Evolutionary conservation across 2,113 vertebrate species (phyloP).

Genomic region (Onychorhynchus coronatus): DNA sequence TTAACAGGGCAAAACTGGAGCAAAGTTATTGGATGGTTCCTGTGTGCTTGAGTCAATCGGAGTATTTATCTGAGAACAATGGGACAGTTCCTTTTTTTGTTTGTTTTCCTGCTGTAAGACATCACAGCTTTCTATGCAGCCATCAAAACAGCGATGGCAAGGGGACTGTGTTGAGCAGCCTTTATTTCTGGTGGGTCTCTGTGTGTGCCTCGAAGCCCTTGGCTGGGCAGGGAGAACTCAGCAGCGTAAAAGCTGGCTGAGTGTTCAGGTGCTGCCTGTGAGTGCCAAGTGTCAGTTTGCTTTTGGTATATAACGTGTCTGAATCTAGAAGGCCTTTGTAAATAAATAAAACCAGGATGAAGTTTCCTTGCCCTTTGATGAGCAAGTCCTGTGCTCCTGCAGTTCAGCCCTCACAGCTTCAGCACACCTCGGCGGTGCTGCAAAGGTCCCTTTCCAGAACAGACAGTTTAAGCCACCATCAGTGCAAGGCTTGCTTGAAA

Average conservation of each 20-base stretch:
- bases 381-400: neutral
- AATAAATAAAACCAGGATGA: constrained; percentile 30
- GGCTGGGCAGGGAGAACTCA: neutral
- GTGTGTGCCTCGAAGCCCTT: neutral
- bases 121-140: neutral
- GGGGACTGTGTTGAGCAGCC: neutral
- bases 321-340: neutral
- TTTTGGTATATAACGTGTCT: neutral
- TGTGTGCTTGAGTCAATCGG: neutral
- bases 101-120: neutral
- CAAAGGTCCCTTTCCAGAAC: neutral
- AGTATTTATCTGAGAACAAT: neutral
- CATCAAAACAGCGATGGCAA: neutral
- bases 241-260: neutral
- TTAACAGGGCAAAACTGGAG: neutral
- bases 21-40: neutral
- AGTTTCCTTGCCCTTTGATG: neutral
- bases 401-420: neutral
- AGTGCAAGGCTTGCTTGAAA: neutral
- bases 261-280: neutral
- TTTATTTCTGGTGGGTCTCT: neutral
- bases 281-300: constrained; percentile 3
- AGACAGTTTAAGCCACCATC: neutral
- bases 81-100: fast-evolving
- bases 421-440: neutral